A percentile compares a stretch with the other conserved stretches of the same genome.
phyloP scores from a whole-genome alignment of 2,113 vertebrate species.

The Lophura nycthemera region DNA sequence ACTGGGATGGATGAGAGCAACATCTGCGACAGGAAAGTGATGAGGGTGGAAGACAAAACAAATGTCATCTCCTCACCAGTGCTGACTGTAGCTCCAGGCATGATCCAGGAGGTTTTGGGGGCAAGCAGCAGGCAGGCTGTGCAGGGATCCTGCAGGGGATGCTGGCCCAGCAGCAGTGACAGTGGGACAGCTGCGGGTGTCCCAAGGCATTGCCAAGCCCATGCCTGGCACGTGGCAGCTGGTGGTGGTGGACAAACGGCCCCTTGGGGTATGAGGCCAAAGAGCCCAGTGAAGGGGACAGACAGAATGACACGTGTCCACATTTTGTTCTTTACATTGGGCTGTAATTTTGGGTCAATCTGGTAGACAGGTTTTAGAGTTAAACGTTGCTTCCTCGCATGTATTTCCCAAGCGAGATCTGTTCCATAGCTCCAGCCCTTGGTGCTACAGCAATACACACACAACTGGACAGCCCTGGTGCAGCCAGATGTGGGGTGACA shows the following conservation, averaged over 20 bases:
- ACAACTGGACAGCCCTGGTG: slow-evolving; percentile 9
- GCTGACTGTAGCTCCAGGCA: not conserved
- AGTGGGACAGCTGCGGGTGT: not conserved
- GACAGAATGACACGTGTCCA: rapidly evolving
- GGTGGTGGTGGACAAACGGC: not conserved
- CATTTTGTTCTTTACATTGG: not conserved
- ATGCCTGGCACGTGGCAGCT: not conserved
- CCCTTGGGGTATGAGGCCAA: not conserved
- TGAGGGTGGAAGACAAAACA: not conserved
- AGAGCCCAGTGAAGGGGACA: not conserved
- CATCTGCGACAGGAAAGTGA: not conserved
- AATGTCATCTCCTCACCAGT: not conserved
- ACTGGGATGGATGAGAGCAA: not conserved
- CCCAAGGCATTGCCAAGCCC: rapidly evolving
- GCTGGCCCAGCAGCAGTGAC: not conserved
- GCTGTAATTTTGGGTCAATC: not conserved
- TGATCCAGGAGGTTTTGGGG: not conserved
- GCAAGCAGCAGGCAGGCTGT: not conserved
- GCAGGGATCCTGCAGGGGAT: not conserved
- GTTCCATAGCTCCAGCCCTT: not conserved
- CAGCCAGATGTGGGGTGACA: not conserved
- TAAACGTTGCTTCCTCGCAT: rapidly evolving
- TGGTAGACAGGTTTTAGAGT: not conserved
- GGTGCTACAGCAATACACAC: not conserved
- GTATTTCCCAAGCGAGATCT: not conserved